A percentile compares a stretch with the other conserved stretches of the same genome.
Conservation (phyloP, 1,140 invertebrate species). For the Formica exsecta region DNA sequence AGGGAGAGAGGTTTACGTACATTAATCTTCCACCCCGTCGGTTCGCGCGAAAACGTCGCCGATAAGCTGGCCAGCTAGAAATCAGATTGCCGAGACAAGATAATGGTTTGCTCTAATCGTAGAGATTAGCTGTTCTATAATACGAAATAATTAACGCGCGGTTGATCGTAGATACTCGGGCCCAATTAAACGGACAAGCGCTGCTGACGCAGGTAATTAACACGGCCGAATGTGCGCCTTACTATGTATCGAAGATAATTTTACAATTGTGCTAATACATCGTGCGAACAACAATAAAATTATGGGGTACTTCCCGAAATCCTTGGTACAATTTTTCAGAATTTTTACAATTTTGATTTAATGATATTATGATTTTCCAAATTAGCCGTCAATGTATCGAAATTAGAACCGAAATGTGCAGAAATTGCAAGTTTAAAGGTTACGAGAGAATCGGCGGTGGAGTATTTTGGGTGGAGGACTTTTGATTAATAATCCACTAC, state of each 20-base stretch:
- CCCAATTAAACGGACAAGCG: constrained; percentile 61
- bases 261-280: not conserved
- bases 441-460: constrained; percentile 48
- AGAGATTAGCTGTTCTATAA: constrained; percentile 56
- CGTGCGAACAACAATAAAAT: not conserved
- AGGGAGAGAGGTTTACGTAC: not conserved
- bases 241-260: constrained; percentile 25
- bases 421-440: constrained; percentile 37
- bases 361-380: not conserved
- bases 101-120: constrained; percentile 71
- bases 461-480: constrained; percentile 31
- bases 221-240: constrained; percentile 51
- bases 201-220: constrained; percentile 67
- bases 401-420: constrained; percentile 17
- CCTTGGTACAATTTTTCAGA: not conserved
- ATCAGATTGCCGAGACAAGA: constrained; percentile 72
- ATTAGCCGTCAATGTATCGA: not conserved
- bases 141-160: constrained; percentile 73
- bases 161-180: constrained; percentile 48
- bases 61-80: constrained; percentile 71
- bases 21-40: constrained; percentile 55
- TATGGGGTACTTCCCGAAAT: not conserved
- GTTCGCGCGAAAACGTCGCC: constrained; percentile 65
- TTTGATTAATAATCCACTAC: constrained; percentile 69
- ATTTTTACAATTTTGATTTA: constrained; percentile 8